Conservation (phyloP, 2,113 vertebrate species). For the Atlantisia rogersi region DNA sequence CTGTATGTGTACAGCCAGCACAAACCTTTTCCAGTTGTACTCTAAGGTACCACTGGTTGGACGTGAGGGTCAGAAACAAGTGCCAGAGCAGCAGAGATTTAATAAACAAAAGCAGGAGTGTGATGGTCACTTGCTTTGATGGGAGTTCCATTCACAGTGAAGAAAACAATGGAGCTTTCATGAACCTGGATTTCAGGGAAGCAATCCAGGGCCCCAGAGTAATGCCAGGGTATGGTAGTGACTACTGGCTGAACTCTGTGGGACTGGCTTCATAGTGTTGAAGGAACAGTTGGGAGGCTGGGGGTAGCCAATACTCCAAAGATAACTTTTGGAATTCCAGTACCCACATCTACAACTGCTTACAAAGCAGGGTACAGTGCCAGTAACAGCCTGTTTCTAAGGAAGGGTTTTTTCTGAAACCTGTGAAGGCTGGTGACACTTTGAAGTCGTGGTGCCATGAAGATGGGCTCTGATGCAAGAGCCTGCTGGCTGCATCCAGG, state of each 20-base stretch:
- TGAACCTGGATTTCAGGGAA: background rate
- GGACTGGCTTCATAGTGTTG: background rate
- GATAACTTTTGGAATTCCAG: background rate
- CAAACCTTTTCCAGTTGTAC: background rate
- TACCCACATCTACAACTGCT: background rate
- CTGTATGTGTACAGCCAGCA: accelerated
- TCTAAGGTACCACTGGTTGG: background rate
- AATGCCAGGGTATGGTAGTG: background rate
- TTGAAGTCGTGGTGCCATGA: background rate
- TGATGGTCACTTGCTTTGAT: background rate
- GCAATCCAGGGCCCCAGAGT: background rate
- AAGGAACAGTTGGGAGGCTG: background rate
- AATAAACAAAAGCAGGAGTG: background rate
- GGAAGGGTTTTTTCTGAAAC: background rate
- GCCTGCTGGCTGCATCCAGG: background rate
- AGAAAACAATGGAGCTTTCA: background rate
- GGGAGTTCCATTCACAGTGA: background rate
- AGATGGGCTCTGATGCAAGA: background rate
- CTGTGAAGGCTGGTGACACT: background rate
- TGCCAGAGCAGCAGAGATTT: background rate
- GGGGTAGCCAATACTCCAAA: background rate
- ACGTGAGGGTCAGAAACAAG: background rate
- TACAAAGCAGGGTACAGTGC: background rate
- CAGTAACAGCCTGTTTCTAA: background rate
- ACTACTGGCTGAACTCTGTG: background rate